Conservation (phyloP, 2,113 vertebrate genomes). For the Falcunculus frontatus region DNA sequence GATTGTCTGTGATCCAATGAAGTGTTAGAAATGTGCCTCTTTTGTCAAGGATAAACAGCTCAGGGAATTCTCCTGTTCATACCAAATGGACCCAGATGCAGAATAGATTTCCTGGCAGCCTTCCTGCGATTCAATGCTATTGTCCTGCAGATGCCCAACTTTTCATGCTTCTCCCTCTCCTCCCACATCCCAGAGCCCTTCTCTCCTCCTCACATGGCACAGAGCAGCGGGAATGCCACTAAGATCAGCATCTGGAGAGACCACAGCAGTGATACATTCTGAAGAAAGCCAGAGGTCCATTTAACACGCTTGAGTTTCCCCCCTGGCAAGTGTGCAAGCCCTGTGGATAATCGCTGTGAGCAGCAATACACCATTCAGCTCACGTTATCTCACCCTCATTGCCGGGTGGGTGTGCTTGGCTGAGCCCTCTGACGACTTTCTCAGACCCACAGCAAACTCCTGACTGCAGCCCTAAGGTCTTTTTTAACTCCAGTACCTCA, state of each 20-base stretch:
- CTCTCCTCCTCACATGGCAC: not conserved
- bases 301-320: not conserved
- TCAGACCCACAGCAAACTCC: not conserved
- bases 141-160: not conserved
- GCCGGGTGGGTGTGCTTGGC: not conserved
- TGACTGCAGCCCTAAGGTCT: not conserved
- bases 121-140: fast-evolving
- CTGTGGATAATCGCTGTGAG: not conserved
- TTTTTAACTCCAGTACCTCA: not conserved
- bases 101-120: not conserved
- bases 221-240: not conserved
- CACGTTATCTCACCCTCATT: not conserved
- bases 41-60: constrained; percentile 10
- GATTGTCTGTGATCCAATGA: constrained; percentile 3
- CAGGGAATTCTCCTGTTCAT: constrained; percentile 8
- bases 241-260: not conserved
- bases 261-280: not conserved
- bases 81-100: not conserved
- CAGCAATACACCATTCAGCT: not conserved
- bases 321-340: not conserved
- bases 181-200: not conserved
- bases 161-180: not conserved
- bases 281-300: constrained; percentile 12
- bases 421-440: not conserved
- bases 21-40: constrained; percentile 31